Evolutionary conservation across 2,888 invertebrate genomes (phyloP).

Genomic region (Epinotia demarniana): DNA sequence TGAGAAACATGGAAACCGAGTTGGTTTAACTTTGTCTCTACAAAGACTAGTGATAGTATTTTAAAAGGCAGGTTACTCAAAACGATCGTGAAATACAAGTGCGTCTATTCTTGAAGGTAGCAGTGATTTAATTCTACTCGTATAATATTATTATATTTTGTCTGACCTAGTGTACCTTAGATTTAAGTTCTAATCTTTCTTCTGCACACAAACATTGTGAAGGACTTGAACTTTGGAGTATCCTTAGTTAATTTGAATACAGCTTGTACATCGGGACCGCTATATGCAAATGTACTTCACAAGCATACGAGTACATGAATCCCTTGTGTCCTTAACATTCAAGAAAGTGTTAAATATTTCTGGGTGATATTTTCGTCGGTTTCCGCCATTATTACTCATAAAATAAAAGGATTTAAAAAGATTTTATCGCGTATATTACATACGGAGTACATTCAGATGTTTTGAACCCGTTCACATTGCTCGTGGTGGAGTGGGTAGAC

Average conservation of each 20-base stretch:
- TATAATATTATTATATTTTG: background rate
- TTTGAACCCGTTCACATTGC: too few relatives aligned
- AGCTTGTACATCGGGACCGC: background rate
- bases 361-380: too few relatives aligned
- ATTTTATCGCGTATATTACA: too few relatives aligned
- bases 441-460: too few relatives aligned
- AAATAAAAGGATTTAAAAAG: too few relatives aligned
- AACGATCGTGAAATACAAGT: constrained; percentile 7
- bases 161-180: background rate
- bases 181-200: background rate
- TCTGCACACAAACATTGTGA: background rate
- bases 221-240: too few relatives aligned
- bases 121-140: background rate
- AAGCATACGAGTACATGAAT: too few relatives aligned
- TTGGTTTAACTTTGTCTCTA: constrained; percentile 17
- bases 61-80: constrained; percentile 10
- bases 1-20: constrained; percentile 40
- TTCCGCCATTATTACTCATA: too few relatives aligned
- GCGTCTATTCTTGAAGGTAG: constrained; percentile 24
- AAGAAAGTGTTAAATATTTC: too few relatives aligned
- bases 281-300: too few relatives aligned
- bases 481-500: too few relatives aligned
- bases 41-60: constrained; percentile 24
- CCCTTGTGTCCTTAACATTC: too few relatives aligned
- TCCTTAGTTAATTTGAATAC: background rate